These are phyloP conservation scores for Echeneis naucrates DNA, from an alignment of 2,797 vertebrate species.

Conservation along the genomic window DNA sequence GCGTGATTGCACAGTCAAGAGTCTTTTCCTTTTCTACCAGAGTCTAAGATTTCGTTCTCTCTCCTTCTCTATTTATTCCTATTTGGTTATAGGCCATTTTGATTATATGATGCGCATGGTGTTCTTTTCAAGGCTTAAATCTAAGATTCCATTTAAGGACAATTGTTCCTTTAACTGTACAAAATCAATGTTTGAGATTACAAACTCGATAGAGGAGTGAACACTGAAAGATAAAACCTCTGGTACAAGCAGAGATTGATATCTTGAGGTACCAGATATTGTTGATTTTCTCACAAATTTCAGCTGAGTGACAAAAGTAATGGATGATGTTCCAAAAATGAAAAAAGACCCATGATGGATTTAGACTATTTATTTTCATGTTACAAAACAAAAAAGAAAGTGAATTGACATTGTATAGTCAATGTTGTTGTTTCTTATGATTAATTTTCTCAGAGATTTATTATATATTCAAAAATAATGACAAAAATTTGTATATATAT, in stretches of 20 bases:
- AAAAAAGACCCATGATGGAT: background rate
- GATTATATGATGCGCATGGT: slow-evolving; percentile 1
- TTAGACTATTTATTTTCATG: background rate
- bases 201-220: slow-evolving; percentile 15
- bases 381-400: background rate
- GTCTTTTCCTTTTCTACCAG: too few species aligned
- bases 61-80: slow-evolving; percentile 14
- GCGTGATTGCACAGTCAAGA: background rate
- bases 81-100: slow-evolving; percentile 25
- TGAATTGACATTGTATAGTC: background rate
- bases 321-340: slow-evolving; percentile 1
- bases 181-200: slow-evolving; percentile 22
- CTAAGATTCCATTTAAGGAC: slow-evolving; percentile 26
- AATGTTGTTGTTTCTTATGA: background rate
- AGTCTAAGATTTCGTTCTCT: too few species aligned
- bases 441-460: slow-evolving; percentile 5
- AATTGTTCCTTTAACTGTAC: slow-evolving; percentile 19
- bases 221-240: slow-evolving; percentile 19
- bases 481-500: background rate
- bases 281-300: slow-evolving; percentile 20
- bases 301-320: background rate
- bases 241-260: slow-evolving; percentile 29
- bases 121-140: slow-evolving; percentile 21
- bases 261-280: slow-evolving; percentile 21
- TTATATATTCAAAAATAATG: slow-evolving; percentile 8